Conservation (phyloP, 2,888 invertebrate species). For the Caenorhabditis sp. region DNA sequence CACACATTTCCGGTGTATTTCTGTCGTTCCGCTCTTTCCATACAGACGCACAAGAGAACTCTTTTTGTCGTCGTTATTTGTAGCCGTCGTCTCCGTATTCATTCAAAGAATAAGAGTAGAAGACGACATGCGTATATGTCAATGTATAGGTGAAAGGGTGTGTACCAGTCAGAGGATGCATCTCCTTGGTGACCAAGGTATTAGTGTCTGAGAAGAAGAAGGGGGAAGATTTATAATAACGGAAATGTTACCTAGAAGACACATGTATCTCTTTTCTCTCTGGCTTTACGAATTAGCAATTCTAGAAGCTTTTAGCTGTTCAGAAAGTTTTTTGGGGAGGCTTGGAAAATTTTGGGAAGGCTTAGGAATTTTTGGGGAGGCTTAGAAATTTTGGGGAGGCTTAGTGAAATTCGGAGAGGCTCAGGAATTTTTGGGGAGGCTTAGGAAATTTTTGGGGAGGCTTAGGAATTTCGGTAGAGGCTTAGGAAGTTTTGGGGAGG, state of each 20-base stretch:
- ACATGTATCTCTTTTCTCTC: not conserved
- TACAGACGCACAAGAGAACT: not conserved
- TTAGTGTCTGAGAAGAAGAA: too few relatives aligned
- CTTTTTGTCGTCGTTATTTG: not conserved
- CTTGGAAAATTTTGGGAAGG: too few relatives aligned
- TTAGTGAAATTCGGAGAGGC: too few relatives aligned
- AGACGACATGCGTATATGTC: not conserved
- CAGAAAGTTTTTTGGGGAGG: too few relatives aligned
- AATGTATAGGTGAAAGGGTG: not conserved
- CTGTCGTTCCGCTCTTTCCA: not conserved
- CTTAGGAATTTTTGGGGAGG: too few relatives aligned
- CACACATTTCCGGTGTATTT: slow-evolving; percentile 35
- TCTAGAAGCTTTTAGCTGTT: not conserved
- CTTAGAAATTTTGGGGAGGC: too few relatives aligned
- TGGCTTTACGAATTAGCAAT: not conserved
- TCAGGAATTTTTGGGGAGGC: too few relatives aligned
- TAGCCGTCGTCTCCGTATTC: not conserved
- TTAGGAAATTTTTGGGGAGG: too few relatives aligned
- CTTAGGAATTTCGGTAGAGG: too few relatives aligned
- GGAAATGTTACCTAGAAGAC: not conserved
- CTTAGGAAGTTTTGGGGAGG: too few relatives aligned
- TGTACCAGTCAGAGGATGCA: slow-evolving; percentile 17
- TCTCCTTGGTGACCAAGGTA: slow-evolving; percentile 14
- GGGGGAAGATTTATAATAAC: slow-evolving; percentile 4
- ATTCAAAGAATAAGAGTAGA: not conserved